These are phyloP conservation scores for Heteractis magnifica DNA, from an alignment of 92 coral and sea anemone species.

Conservation along the genomic window DNA sequence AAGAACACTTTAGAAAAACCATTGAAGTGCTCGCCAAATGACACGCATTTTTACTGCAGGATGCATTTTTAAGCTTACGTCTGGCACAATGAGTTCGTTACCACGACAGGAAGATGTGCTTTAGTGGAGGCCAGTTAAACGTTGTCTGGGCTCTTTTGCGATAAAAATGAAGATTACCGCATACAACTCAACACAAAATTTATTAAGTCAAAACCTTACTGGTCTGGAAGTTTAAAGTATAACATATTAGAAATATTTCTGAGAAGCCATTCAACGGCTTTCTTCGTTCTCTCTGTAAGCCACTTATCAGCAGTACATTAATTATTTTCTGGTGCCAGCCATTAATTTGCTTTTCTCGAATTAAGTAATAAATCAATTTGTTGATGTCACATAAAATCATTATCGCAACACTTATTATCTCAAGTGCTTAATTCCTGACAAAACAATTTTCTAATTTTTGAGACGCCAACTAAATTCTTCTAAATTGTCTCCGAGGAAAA, in stretches of 20 bases:
- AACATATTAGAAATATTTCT: background rate
- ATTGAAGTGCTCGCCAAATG: background rate
- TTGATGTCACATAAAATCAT: background rate
- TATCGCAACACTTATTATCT: background rate
- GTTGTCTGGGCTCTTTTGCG: too few species aligned
- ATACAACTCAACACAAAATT: too few species aligned
- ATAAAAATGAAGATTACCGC: too few species aligned
- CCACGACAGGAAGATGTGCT: too few species aligned
- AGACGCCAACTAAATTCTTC: conserved; percentile 1
- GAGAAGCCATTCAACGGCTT: background rate
- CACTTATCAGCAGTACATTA: background rate
- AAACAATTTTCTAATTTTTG: background rate
- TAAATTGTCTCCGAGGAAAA: background rate
- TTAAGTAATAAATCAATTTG: conserved; percentile 1
- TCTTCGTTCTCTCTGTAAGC: background rate
- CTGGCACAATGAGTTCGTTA: too few species aligned
- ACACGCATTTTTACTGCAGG: background rate
- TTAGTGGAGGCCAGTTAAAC: too few species aligned
- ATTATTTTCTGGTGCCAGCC: background rate
- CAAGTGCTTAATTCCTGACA: background rate
- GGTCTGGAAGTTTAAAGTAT: background rate
- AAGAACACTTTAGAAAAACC: background rate
- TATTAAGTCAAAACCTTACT: too few species aligned
- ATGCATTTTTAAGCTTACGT: too few species aligned
- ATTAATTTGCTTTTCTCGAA: background rate